These are phyloP conservation scores for Meiosimyza decipiens DNA, from an alignment of 2,888 invertebrate genomes.

Conservation along the genomic window DNA sequence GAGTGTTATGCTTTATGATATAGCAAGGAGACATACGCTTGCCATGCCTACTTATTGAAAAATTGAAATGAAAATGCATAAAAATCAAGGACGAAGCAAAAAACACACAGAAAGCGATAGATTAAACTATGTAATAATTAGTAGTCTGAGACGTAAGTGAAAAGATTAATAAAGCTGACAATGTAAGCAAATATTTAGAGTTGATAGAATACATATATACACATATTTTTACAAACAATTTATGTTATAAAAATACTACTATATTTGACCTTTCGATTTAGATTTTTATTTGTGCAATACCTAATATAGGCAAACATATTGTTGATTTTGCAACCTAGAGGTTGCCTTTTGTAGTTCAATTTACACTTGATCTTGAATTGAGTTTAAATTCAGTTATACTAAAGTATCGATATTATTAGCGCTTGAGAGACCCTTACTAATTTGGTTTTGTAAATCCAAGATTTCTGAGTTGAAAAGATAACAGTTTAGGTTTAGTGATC, in stretches of 20 bases:
- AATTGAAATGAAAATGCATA: slow-evolving; percentile 42
- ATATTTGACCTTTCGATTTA: background rate
- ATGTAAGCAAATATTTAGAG: background rate
- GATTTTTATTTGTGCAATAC: too few species aligned
- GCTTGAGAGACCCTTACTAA: too few species aligned
- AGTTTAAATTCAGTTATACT: too few species aligned
- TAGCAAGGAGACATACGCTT: background rate
- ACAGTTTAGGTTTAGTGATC: too few species aligned
- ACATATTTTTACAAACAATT: too few species aligned
- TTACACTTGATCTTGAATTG: too few species aligned
- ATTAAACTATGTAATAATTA: slow-evolving; percentile 2
- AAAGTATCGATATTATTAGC: too few species aligned
- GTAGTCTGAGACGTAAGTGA: background rate
- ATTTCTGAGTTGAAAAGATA: too few species aligned
- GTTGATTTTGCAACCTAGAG: too few species aligned
- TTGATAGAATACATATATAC: background rate
- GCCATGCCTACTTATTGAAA: slow-evolving; percentile 43
- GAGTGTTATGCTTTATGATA: background rate
- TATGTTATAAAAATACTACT: background rate
- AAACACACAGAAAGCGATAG: slow-evolving; percentile 17
- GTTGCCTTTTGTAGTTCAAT: too few species aligned
- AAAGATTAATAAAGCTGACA: background rate
- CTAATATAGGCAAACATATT: too few species aligned
- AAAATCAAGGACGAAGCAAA: slow-evolving; percentile 31
- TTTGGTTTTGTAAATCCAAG: too few species aligned